A percentile compares a stretch with the other conserved stretches of the same genome.
These are phyloP conservation scores for Idaea straminata DNA, from an alignment of 2,888 invertebrate genomes.

Conservation along the genomic window DNA sequence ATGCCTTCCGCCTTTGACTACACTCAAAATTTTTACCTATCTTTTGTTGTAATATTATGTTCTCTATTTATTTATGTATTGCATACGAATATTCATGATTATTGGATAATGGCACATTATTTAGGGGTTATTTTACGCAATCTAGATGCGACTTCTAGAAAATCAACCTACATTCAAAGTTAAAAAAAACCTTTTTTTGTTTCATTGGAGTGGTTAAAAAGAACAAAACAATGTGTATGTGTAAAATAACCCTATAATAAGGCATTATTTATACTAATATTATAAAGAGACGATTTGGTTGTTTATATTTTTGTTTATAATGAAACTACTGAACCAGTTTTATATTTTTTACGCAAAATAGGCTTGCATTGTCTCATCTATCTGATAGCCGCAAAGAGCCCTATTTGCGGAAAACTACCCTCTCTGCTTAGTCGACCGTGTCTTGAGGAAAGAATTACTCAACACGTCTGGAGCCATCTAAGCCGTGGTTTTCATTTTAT, in stretches of 20 bases:
- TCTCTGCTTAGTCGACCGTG: too few species aligned
- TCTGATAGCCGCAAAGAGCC: too few species aligned
- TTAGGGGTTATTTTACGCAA: background rate
- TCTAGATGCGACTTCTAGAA: background rate
- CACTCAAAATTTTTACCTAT: background rate
- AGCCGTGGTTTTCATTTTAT: too few species aligned
- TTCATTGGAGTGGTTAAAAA: too few species aligned
- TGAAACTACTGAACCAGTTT: background rate
- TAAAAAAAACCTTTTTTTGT: background rate
- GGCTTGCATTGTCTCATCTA: too few species aligned
- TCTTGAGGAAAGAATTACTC: too few species aligned
- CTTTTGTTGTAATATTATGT: background rate
- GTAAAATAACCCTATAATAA: too few species aligned
- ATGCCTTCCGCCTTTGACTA: background rate
- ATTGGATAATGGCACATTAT: background rate
- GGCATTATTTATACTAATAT: constrained; percentile 7
- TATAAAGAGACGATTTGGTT: constrained; percentile 7
- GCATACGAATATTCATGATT: constrained; percentile 6
- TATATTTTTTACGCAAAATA: constrained; percentile 17
- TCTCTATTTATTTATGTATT: constrained; percentile 8
- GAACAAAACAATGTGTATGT: too few species aligned
- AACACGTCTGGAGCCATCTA: too few species aligned
- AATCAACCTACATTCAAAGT: background rate
- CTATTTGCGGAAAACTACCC: too few species aligned
- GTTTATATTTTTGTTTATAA: constrained; percentile 9